Evolutionary conservation across 2,797 vertebrate species (phyloP), one percentile per base, ranked within the genome.

Genomic region (Phaenicophaeus curvirostris): DNA sequence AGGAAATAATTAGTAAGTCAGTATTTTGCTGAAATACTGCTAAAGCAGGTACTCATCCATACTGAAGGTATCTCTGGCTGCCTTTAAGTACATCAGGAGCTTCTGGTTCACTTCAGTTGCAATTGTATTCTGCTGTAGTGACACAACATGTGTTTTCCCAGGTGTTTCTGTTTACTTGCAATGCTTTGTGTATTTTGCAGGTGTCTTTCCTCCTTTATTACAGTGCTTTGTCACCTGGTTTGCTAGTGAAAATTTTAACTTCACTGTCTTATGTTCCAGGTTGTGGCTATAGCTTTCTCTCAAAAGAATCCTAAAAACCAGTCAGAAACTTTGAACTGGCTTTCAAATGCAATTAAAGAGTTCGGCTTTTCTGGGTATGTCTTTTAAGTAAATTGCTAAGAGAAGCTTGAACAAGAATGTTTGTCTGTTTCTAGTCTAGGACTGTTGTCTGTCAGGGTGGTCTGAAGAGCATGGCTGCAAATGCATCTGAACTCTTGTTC

Each of bases 261-360:
- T 78, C 33, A 30, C 15, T 87, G 15, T 94, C 13, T 72, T 95
- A 15, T 80, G 11, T 95, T 96, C 23, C 89, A 99, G 99, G 98
- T 99, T 88, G 98, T 99, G 82, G 99, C 99, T 5, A 96, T 98
- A 96, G 99, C 98, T 6, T 99, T 99, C 93, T 98, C 99, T 63
- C 99, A 99, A 95, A 99, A 99, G 98, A 99, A 99, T 96, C 99
- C 99, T 59, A 99, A 99, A 97, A 99, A 99, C 96, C 99, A 99
- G 76, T 99, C 99, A 6, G 99, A 99, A 98, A 98, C 98, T 12
- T 98, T 99, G 71, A 99, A 99, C 96, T 99, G 99, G 99, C 97
- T 99, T 77, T 98, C 99, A 65, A 99, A 99, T 94, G 99, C 99
- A 65, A 99, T 99, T 97, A 99, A 99, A 97, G 99, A 99, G 97